These are phyloP conservation scores for Noturus placidus DNA, from an alignment of 2,113 vertebrate genomes.

Conservation along the genomic window DNA sequence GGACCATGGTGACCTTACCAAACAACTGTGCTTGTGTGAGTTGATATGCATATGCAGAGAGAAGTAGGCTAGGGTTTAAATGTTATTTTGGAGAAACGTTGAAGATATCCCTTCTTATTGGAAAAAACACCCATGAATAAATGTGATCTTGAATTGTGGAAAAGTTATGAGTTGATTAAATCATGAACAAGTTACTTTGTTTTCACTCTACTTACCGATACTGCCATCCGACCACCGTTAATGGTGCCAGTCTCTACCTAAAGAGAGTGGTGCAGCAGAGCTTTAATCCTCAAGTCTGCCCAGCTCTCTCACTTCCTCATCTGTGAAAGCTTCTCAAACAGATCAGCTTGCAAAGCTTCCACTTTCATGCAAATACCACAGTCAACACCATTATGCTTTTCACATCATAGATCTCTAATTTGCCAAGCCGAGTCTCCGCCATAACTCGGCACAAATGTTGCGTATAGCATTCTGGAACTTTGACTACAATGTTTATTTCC, in stretches of 20 bases:
- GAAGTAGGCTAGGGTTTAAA: not conserved
- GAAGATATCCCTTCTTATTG: not conserved
- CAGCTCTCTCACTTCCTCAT: no score
- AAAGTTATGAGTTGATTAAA: not conserved
- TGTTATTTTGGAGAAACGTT: not conserved
- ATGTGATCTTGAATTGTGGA: not conserved
- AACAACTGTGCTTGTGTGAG: not conserved
- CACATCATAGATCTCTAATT: not conserved
- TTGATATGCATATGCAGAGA: not conserved
- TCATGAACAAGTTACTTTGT: not conserved
- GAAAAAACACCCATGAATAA: not conserved
- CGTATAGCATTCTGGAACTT: not conserved
- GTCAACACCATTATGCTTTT: not conserved
- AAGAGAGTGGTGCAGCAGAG: not conserved
- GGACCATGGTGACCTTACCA: not conserved
- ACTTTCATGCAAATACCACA: not conserved
- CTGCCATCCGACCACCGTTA: not conserved
- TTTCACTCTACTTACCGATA: not conserved
- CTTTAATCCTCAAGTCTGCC: no score
- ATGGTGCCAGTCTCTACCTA: no score
- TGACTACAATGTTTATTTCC: not conserved
- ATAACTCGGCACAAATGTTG: not conserved
- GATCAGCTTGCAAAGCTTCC: not conserved
- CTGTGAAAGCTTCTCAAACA: no score
- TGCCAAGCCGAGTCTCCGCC: not conserved